phyloP scores from a whole-genome alignment of 2,113 vertebrate species.

The Aepyceros melampus region DNA sequence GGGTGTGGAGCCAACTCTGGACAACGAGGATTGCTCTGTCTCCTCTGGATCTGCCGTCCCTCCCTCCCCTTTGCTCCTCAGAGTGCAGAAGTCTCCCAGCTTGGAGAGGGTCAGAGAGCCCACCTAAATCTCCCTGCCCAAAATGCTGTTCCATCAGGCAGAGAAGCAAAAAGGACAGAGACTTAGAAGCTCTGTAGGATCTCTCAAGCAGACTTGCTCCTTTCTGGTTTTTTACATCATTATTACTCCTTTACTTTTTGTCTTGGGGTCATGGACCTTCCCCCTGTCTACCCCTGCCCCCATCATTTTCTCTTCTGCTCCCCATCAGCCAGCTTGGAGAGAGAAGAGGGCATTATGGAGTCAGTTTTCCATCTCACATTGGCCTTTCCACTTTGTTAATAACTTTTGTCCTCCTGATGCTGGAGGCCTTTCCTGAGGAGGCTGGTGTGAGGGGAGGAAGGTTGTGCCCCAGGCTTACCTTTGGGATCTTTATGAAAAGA shows the following conservation, averaged over 20 bases:
- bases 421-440: neutral
- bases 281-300: too few relatives aligned
- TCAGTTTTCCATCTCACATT: neutral
- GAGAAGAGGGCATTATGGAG: neutral
- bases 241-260: neutral
- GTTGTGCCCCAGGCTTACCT: slow-evolving; percentile 35
- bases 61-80: neutral
- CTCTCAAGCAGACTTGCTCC: neutral
- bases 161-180: neutral
- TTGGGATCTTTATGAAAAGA: neutral
- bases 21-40: neutral
- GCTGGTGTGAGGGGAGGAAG: fast-evolving
- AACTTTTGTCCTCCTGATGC: neutral
- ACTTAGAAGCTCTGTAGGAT: neutral
- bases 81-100: neutral
- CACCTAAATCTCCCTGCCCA: neutral
- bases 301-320: neutral
- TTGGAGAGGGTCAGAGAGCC: neutral
- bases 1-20: neutral
- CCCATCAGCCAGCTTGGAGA: neutral
- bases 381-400: neutral
- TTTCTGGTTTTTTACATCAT: neutral
- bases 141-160: neutral
- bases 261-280: neutral
- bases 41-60: neutral